Base-by-base conservation (phyloP, 1,140 invertebrate species). In the Scaptomyza hsui region DNA sequence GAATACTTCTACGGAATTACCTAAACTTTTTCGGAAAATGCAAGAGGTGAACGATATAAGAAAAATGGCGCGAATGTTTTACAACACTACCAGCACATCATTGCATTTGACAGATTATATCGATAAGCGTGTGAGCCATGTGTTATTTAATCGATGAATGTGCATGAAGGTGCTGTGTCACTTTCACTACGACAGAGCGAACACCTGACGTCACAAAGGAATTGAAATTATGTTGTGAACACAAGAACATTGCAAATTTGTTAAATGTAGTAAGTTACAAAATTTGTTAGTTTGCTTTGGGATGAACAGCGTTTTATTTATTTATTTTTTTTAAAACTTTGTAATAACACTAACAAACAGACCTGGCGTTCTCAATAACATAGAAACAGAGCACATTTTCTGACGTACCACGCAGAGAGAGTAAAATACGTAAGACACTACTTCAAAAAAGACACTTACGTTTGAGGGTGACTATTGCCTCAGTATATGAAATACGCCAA, bases 41-140 rank as follows among this genome's bases (percentile, higher is more conserved):
- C 67, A 69, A 32, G 21, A 48, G 44, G n/a, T 21, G 44, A 48
- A 32, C 41, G 56, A 42, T 42, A 64, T 18, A 15, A 26, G 21
- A 65, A 71, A 71, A 71, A 71, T 71, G 61, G 68, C 68, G 68
- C 68, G 68, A 71, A 71, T 26, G 61, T 59, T 65, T 57, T 57
- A 10, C 68, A 71, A 71, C 68, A 71, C 68, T 71, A 39, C 1
- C 13, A 13, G 7, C 10, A 39, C 29, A 53, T 16, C 13, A n/a
- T 10, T 71, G 19, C 19, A 49, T 42, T 24, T 16, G 16, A 10
- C 1, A 39, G 0, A 10, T 4, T 4, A n/a, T 56, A 64, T 71
- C 61, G 68, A 64, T 51, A 67, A 18, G 5, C 16, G 18, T n/a
- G n/a, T n/a, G n/a, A n/a, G n/a, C n/a, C 29, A 45, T 13, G 16